Base-by-base conservation (phyloP, 2,797 vertebrate genomes). In the Hirundo rustica region DNA sequence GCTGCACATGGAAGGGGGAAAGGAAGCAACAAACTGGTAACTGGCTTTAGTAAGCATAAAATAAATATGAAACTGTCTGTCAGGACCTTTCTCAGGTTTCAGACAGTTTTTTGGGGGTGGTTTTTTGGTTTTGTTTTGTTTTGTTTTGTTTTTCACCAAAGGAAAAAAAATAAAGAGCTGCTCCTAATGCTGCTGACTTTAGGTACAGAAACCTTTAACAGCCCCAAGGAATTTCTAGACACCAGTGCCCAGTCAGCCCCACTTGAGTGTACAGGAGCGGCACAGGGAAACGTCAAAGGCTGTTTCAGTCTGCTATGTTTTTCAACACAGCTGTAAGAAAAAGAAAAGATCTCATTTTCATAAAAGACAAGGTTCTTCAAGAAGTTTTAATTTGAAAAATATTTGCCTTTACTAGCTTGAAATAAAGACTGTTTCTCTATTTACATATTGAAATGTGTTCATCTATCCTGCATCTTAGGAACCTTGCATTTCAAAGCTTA, bases 401-500 rank as follows among this genome's bases (percentile, higher is more conserved):
- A 75, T 40, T 78, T 84, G 12, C 34, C n/a, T 88, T 87, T 57
- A 40, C n/a, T 68, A 73, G 25, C 36, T 84, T 68, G 55, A 85
- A 92, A 77, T 17, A 50, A 62, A 51, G 13, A 54, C 22, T 38
- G 40, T 34, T 83, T 54, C 36, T 53, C 21, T 53, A 53, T 66
- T 60, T 76, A 62, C 30, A 20, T 32, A 53, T 1, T 19, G 34
- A 86, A 84, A 83, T 26, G 7, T 27, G 53, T 40, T 57, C 23
- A 57, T 67, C 48, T 54, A 30, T 23, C 29, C 32, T 4, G 12
- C 48, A 18, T 36, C 53, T 81, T 18, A n/a, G 44, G 57, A 93
- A 82, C 11, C 5, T 54, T 61, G 5, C 13, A 30, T 50, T 47
- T 51, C 34, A 81, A 90, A 91, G 50, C 16, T 83, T 34, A 38